These are phyloP conservation scores for Peromyscus maniculatus DNA, from an alignment of 2,113 vertebrate genomes.

Conservation along the genomic window DNA sequence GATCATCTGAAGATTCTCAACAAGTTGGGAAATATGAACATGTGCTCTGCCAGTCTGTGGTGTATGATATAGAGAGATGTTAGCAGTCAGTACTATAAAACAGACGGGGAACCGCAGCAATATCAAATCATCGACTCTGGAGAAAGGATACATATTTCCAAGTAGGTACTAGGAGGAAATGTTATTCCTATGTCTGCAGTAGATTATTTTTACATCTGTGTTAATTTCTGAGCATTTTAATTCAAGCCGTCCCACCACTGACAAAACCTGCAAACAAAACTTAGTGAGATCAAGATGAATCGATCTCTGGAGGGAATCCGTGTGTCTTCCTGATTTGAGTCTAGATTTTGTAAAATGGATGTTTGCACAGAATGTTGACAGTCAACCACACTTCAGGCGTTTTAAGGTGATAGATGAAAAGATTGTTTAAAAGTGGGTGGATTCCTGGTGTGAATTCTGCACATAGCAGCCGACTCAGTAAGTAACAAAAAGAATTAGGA, in stretches of 20 bases:
- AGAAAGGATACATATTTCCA: background rate
- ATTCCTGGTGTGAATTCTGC: background rate
- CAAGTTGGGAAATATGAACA: background rate
- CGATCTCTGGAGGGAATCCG: background rate
- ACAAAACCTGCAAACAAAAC: conserved; percentile 7
- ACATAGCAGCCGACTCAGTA: background rate
- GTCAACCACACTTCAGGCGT: background rate
- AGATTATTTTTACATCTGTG: background rate
- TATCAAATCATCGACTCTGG: background rate
- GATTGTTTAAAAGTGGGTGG: background rate
- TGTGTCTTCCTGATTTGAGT: background rate
- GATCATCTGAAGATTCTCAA: background rate
- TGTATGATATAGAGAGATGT: background rate
- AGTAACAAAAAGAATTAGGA: background rate
- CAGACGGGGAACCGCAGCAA: background rate
- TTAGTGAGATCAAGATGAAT: background rate
- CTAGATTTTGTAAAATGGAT: conserved; percentile 21
- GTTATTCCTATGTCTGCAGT: background rate
- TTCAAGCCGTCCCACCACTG: background rate
- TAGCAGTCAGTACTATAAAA: background rate
- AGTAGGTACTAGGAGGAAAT: background rate
- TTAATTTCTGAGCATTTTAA: background rate
- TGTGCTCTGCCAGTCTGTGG: background rate
- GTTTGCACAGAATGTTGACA: background rate
- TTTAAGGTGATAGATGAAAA: background rate